These are phyloP conservation scores for Tiliqua scincoides DNA, from an alignment of 2,113 vertebrate genomes.

Conservation along the genomic window DNA sequence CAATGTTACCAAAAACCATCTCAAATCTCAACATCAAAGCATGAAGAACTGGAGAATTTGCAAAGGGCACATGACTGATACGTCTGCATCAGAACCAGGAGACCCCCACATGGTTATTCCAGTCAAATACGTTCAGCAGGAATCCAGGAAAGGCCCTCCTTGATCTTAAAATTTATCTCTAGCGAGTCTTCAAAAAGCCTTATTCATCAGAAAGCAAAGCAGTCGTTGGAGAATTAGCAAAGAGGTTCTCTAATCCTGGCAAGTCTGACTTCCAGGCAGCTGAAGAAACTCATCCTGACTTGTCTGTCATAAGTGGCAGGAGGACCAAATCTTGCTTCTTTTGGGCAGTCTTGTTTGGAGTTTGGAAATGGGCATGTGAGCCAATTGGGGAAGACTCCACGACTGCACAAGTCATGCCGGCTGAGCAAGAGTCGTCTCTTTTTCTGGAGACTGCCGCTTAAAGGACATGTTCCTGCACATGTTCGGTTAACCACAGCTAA, in stretches of 20 bases:
- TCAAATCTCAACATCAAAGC: conserved; percentile 74
- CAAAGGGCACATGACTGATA: conserved; percentile 69
- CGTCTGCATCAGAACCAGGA: conserved; percentile 63
- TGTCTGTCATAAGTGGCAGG: conserved; percentile 44
- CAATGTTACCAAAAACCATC: conserved; percentile 88
- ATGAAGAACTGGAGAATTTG: conserved; percentile 78
- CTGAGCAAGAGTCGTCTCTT: conserved; percentile 44
- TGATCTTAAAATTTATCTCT: conserved; percentile 49
- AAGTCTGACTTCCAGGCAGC: conserved; percentile 32
- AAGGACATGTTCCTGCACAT: not conserved
- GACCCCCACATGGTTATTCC: conserved; percentile 42
- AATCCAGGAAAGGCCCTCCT: conserved; percentile 49
- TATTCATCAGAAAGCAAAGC: conserved; percentile 71
- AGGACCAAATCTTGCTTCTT: not conserved
- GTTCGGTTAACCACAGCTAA: not conserved
- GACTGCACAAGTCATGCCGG: conserved; percentile 41
- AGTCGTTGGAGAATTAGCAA: conserved; percentile 66
- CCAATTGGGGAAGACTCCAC: conserved; percentile 49
- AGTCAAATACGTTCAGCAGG: conserved; percentile 62
- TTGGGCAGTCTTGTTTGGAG: not conserved
- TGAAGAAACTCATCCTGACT: conserved; percentile 22
- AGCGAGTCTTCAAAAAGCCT: conserved; percentile 61
- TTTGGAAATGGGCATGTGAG: conserved; percentile 23
- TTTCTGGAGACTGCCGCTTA: not conserved
- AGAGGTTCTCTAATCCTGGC: conserved; percentile 50